phyloP scores from a whole-genome alignment of 2,888 invertebrate genomes.

The Lithophane socia region DNA sequence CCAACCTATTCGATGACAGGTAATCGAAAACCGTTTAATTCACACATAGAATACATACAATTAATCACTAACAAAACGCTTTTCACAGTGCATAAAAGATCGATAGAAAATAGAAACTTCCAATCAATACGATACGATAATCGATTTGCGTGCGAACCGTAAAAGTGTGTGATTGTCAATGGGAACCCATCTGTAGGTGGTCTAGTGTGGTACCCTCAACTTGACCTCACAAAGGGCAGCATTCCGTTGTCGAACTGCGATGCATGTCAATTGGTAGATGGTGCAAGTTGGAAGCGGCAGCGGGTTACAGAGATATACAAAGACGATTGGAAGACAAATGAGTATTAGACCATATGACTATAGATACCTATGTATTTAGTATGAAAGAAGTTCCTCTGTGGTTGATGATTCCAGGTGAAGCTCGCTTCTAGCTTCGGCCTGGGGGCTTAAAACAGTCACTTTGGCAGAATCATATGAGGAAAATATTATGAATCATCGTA shows the following conservation, averaged over 20 bases:
- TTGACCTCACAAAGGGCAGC: slow-evolving; percentile 69
- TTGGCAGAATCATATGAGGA: no score
- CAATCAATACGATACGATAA: slow-evolving; percentile 46
- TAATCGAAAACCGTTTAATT: slow-evolving; percentile 23
- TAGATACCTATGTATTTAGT: no score
- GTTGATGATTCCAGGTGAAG: no score
- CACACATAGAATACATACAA: slow-evolving; percentile 14
- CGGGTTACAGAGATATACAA: not conserved
- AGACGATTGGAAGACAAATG: not conserved
- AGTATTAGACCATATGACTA: no score
- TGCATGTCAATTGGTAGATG: slow-evolving; percentile 57
- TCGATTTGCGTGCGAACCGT: slow-evolving; percentile 60
- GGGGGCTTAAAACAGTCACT: no score
- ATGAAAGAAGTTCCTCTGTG: no score
- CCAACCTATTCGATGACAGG: not conserved
- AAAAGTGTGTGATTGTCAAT: slow-evolving; percentile 57
- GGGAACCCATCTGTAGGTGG: slow-evolving; percentile 61
- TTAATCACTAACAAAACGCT: slow-evolving; percentile 31
- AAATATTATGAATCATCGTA: no score
- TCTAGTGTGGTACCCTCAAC: slow-evolving; percentile 69
- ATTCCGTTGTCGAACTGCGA: slow-evolving; percentile 62
- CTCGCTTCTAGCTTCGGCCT: no score
- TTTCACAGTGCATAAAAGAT: slow-evolving; percentile 40
- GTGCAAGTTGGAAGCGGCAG: not conserved
- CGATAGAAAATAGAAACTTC: slow-evolving; percentile 43